phyloP scores from a whole-genome alignment of 2,888 invertebrate genomes.

The Platerodrilus igneus region DNA sequence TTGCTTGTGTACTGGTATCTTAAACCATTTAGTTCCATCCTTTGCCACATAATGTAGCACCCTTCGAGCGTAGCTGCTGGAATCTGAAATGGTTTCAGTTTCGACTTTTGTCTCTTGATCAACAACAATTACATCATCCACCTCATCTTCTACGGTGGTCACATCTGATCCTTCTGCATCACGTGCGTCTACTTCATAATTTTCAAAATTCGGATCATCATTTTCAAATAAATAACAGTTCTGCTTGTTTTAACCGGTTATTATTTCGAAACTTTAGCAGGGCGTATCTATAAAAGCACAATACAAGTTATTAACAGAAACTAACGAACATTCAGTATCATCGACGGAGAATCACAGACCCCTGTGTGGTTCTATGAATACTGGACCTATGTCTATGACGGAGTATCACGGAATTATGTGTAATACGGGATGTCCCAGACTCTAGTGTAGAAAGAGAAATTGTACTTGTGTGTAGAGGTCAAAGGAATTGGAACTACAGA shows the following conservation, averaged over 20 bases:
- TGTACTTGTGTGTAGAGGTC: too few species aligned
- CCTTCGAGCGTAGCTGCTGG: too few species aligned
- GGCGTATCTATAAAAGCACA: neutral
- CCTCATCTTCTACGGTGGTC: neutral
- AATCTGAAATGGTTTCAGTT: too few species aligned
- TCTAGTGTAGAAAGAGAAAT: constrained; percentile 1
- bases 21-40: constrained; percentile 3
- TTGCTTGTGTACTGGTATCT: constrained; percentile 2
- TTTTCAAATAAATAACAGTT: constrained; percentile 3
- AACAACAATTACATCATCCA: constrained; percentile 4
- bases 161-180: neutral
- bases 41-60: constrained; percentile 1
- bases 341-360: neutral
- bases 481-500: too few species aligned
- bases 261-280: neutral
- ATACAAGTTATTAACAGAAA: constrained; percentile 1
- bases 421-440: neutral
- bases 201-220: constrained; percentile 2
- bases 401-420: neutral
- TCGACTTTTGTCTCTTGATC: neutral
- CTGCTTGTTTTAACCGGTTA: neutral
- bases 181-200: neutral
- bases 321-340: neutral
- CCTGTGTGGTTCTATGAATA: neutral
- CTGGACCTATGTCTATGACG: too few species aligned